phyloP scores from a whole-genome alignment of 2,797 vertebrate species.

The Sciurus carolinensis region DNA sequence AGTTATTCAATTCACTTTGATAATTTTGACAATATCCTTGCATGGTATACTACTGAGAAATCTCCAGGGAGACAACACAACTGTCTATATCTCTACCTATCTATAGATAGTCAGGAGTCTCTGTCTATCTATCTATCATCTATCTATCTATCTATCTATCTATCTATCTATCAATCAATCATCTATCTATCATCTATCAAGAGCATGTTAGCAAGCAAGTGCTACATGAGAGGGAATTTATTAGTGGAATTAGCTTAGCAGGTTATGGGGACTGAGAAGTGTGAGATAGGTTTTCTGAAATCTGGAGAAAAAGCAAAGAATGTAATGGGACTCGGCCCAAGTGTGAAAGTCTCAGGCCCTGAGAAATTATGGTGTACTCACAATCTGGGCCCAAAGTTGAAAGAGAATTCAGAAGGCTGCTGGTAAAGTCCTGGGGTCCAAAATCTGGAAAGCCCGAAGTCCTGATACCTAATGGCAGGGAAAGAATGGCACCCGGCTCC shows the following conservation, averaged over 20 bases:
- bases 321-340: background rate
- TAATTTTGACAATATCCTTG: background rate
- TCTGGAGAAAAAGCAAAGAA: background rate
- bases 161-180: too few species aligned
- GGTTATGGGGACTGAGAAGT: background rate
- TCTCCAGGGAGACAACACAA: background rate
- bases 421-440: background rate
- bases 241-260: background rate
- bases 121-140: too few species aligned
- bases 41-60: background rate
- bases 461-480: too few species aligned
- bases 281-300: background rate
- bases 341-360: background rate
- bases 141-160: too few species aligned
- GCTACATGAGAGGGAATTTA: background rate
- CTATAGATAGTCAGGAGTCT: too few species aligned
- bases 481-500: too few species aligned
- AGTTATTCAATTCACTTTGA: background rate
- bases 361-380: too few species aligned
- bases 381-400: rapidly evolving
- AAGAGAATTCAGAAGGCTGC: background rate
- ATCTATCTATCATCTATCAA: too few species aligned
- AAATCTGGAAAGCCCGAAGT: rapidly evolving
- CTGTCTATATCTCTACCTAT: too few species aligned
- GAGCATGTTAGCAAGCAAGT: too few species aligned